These are phyloP conservation scores for Mayetiola destructor DNA, from an alignment of 2,888 invertebrate genomes.

Conservation along the genomic window DNA sequence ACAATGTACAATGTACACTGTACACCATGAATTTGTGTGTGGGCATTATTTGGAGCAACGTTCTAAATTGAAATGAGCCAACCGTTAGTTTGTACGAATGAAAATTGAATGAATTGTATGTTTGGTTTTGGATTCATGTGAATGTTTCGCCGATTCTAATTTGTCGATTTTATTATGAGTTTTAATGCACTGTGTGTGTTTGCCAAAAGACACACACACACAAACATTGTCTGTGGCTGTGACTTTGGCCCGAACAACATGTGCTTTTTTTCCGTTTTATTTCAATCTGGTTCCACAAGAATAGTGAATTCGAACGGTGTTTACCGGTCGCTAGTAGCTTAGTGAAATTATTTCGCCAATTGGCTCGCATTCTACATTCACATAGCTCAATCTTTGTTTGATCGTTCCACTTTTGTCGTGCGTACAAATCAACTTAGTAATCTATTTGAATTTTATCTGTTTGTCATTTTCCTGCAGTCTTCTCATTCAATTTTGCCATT, in stretches of 20 bases:
- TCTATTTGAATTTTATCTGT: too few species aligned
- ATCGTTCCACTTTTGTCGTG: not conserved
- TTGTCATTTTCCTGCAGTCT: not conserved
- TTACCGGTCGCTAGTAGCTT: not conserved
- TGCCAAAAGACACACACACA: not conserved
- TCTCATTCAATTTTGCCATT: too few species aligned
- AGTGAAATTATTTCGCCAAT: not conserved
- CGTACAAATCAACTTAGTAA: not conserved
- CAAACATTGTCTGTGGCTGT: not conserved
- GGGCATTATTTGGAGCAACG: conserved; percentile 6
- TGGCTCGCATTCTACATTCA: not conserved
- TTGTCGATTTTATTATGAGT: too few species aligned
- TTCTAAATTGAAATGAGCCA: conserved; percentile 4
- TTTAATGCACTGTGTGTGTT: not conserved
- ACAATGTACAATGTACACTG: too few species aligned
- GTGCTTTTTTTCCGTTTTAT: not conserved
- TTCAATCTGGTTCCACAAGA: not conserved
- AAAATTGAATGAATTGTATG: too few species aligned
- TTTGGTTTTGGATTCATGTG: too few species aligned
- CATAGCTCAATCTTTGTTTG: not conserved
- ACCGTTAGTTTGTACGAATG: not conserved
- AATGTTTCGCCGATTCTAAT: too few species aligned
- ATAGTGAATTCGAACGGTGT: conserved; percentile 4
- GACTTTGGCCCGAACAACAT: not conserved
- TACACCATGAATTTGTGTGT: too few species aligned